Evolutionary conservation across 2,888 invertebrate genomes (phyloP).

Genomic region (Microchrysa polita): DNA sequence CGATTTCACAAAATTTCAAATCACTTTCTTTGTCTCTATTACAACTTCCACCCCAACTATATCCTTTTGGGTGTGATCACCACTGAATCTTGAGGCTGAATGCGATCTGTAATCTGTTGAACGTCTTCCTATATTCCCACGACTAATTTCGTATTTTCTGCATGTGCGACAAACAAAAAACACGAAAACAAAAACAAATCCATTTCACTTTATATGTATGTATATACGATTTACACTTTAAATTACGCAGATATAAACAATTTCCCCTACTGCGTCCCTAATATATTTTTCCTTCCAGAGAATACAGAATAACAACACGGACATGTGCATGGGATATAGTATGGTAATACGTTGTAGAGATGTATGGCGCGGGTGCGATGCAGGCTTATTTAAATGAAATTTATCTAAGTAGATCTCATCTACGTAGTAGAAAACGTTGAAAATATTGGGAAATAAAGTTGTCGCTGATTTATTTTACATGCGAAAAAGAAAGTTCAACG

Average conservation of each 20-base stretch:
- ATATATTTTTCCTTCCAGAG: constrained; percentile 26
- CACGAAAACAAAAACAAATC: constrained; percentile 29
- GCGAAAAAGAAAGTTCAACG: constrained; percentile 37
- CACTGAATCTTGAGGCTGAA: constrained; percentile 29
- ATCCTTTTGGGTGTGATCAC: constrained; percentile 13
- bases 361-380: no score
- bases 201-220: constrained; percentile 18
- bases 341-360: neutral
- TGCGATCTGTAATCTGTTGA: constrained; percentile 16
- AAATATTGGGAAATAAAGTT: neutral
- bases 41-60: neutral
- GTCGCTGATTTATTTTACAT: neutral
- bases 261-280: constrained; percentile 19
- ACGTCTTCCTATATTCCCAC: constrained; percentile 30
- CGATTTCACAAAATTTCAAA: neutral
- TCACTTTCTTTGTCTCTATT: constrained; percentile 1
- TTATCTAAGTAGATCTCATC: neutral
- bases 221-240: constrained; percentile 34
- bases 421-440: neutral
- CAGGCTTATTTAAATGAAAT: neutral
- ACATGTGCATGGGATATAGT: no score
- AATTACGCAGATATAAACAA: constrained; percentile 42
- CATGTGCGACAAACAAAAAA: neutral
- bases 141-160: constrained; percentile 4
- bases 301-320: neutral